Evolutionary conservation across 1,140 invertebrate species (phyloP).

Genomic region (Drosophila kikkawai): DNA sequence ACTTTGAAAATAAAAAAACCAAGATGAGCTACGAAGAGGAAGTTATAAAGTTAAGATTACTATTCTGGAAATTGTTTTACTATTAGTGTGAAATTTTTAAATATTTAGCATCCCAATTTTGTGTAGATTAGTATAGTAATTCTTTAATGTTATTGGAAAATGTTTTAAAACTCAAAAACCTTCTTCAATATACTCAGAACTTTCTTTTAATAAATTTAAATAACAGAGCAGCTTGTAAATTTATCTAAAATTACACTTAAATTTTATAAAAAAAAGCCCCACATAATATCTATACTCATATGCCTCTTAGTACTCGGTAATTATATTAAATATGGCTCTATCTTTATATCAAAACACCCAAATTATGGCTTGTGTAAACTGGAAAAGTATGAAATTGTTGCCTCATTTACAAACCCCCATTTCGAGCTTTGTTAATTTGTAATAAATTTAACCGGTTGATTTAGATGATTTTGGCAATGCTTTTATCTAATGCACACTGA

Average conservation of each 20-base stretch:
- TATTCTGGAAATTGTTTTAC: background rate
- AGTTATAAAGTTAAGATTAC: constrained; percentile 5
- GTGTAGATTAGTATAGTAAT: background rate
- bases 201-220: background rate
- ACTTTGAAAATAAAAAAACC: background rate
- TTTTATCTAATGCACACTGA: constrained; percentile 52
- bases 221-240: background rate
- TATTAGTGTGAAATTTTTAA: background rate
- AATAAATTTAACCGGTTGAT: constrained; percentile 33
- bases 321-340: background rate
- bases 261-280: background rate
- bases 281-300: background rate
- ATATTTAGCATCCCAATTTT: background rate
- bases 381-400: constrained; percentile 8
- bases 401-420: constrained; percentile 9
- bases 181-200: background rate
- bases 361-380: constrained; percentile 6
- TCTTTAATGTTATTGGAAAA: too few relatives aligned
- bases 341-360: background rate
- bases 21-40: background rate
- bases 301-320: background rate
- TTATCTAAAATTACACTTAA: too few relatives aligned
- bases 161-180: background rate
- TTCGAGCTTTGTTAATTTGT: constrained; percentile 37
- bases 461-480: constrained; percentile 42